These are phyloP conservation scores for Panzeria rudis DNA, from an alignment of 2,888 invertebrate species.

Conservation along the genomic window DNA sequence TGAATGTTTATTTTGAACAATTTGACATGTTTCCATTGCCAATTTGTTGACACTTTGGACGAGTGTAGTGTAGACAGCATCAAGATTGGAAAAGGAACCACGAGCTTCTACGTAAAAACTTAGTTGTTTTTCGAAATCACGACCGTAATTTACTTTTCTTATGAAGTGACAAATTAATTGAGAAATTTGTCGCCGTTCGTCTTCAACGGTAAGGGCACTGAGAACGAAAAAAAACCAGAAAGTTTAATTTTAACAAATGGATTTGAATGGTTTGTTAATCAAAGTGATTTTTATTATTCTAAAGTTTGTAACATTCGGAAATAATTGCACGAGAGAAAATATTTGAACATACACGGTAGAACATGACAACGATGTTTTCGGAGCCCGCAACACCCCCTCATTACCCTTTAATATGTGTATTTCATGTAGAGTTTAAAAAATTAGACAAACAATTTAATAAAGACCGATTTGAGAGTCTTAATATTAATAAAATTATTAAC, in stretches of 20 bases:
- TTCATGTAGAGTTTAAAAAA: no score
- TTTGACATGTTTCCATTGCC: constrained; percentile 87
- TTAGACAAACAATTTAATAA: no score
- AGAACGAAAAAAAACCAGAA: constrained; percentile 72
- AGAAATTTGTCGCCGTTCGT: constrained; percentile 94
- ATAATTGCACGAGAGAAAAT: no score
- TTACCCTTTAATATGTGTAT: no score
- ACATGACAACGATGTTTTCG: no score
- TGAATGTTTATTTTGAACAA: constrained; percentile 88
- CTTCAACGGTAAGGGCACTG: constrained; percentile 95
- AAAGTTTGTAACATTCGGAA: no score
- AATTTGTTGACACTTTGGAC: constrained; percentile 95
- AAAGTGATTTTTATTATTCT: no score
- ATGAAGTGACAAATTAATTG: constrained; percentile 92
- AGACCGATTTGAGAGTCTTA: no score
- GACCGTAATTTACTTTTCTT: constrained; percentile 91
- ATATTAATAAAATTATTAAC: no score
- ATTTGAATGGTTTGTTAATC: no score
- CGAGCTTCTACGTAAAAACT: constrained; percentile 97
- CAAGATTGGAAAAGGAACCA: constrained; percentile 94
- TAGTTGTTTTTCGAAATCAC: constrained; percentile 95
- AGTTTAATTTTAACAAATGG: neutral
- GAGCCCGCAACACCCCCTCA: no score
- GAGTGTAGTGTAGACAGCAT: constrained; percentile 92
- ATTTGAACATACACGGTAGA: no score